Percentiles rank a stretch among this genome's conserved stretches.
Conservation (phyloP, 1,140 invertebrate species). For the Aphelinus atriplicis region DNA sequence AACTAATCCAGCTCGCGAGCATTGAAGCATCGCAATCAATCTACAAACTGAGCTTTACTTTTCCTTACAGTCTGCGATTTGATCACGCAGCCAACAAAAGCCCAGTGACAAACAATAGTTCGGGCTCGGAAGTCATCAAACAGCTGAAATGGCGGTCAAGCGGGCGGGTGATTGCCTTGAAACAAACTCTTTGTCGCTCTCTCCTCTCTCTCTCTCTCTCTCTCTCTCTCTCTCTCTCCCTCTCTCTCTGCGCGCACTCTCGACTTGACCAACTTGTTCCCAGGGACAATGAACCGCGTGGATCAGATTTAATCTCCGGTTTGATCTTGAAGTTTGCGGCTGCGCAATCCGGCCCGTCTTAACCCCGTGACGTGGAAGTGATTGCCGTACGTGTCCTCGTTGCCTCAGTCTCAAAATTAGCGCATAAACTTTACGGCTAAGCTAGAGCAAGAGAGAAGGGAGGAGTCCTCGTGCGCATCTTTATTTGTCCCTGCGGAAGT, state of each 20-base stretch:
- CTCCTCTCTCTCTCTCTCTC: not conserved
- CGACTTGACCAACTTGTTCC: not conserved
- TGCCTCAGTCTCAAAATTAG: conserved; percentile 7
- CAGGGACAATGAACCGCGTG: not conserved
- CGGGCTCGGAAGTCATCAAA: conserved; percentile 2
- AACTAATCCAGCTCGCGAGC: too few species aligned
- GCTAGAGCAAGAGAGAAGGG: not conserved
- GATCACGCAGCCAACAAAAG: too few species aligned
- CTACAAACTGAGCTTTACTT: not conserved
- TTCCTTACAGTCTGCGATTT: not conserved
- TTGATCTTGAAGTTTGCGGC: conserved; percentile 22
- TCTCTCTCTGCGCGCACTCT: too few species aligned
- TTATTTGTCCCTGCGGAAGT: conserved; percentile 2
- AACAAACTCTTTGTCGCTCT: not conserved
- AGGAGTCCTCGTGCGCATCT: not conserved
- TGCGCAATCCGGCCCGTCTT: not conserved
- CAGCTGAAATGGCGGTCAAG: conserved; percentile 16
- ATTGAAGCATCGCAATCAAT: not conserved
- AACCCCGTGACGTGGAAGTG: not conserved
- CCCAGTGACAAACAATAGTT: too few species aligned
- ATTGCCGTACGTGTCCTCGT: not conserved
- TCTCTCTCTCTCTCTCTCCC: not conserved
- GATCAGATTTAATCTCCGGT: conserved; percentile 25
- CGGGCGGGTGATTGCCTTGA: conserved; percentile 8
- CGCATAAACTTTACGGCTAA: conserved; percentile 11